Base-by-base conservation (phyloP, 2,888 invertebrate species). In the Meiosimyza platycephala region DNA sequence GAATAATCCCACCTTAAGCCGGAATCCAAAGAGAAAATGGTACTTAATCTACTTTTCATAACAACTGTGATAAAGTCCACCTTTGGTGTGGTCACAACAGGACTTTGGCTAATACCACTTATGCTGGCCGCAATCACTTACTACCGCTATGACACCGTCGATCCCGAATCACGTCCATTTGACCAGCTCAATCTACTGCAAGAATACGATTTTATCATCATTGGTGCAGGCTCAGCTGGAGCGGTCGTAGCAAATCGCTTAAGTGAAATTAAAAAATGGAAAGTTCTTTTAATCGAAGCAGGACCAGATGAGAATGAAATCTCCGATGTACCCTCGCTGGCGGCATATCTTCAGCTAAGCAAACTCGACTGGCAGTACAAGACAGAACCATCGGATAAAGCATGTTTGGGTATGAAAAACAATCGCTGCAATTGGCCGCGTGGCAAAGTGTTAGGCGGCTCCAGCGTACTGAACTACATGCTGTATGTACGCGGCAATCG, bases 341-440 rank as follows among this genome's bases (percentile, higher is more conserved):
- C 95, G 0, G 95, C 94, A 1, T 96, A 95, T 85, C 88, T 96
- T 63, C 96, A 96, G 87, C 89, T 95, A 73, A 93, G 94, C 76
- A 93, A 94, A 84, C 86, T 96, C 74, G 96, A 96, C 87, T 96
- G 95, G 95, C 92, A 93, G 79, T 96, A 95, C 88, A 95, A 95
- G 88, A 95, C 94, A 0, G 94, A 95, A 82, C 93, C 95, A 0
- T 94, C 93, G 3, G 91, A 91, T 75, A 91, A 91, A 80, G 94
- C 95, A 0, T 95, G 95, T 79, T 87, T 95, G 75, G 95, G 93
- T 15, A 94, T 95, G 92, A 93, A 93, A 80, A 92, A 92, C 75
- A 92, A 92, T 64, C 90, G 93, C 71, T 95, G 95, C 87, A 95
- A 94, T 85, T 95, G 95, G 95, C 95, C 95, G 0, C 89, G 97